phyloP scores from a whole-genome alignment of 37 sponge, comb jelly and placozoan species.

The Theonella swinhoei region DNA sequence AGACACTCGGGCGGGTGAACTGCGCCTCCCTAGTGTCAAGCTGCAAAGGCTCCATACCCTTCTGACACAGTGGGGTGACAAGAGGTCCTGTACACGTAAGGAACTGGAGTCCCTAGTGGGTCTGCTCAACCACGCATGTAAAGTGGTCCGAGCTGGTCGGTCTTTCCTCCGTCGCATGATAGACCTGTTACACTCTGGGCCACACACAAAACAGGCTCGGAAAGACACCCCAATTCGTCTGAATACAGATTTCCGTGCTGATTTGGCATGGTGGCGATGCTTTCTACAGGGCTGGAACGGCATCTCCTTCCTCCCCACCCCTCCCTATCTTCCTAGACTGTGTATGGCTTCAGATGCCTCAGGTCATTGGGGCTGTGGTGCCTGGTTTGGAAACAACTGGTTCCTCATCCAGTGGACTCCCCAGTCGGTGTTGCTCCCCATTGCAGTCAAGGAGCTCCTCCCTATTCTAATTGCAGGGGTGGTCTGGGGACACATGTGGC shows the following conservation, averaged over 20 bases:
- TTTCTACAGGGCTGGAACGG: too few species aligned
- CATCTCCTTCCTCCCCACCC: neutral
- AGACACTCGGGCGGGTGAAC: slow-evolving; percentile 4
- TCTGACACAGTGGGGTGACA: neutral
- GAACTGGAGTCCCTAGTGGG: too few species aligned
- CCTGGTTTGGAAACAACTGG: slow-evolving; percentile 16
- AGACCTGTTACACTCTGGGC: neutral
- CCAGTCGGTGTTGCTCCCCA: neutral
- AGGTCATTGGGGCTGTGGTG: slow-evolving; percentile 52
- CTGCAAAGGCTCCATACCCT: slow-evolving; percentile 2
- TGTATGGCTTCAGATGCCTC: slow-evolving; percentile 6
- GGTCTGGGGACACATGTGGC: slow-evolving; percentile 16
- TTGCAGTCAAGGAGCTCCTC: slow-evolving; percentile 20
- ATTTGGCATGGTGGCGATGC: neutral
- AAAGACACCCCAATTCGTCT: too few species aligned
- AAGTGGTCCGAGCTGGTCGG: slow-evolving; percentile 12
- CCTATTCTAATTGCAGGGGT: slow-evolving; percentile 9
- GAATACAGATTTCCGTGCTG: neutral
- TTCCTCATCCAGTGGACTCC: slow-evolving; percentile 41
- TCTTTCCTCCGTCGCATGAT: slow-evolving; percentile 4
- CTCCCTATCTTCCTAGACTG: neutral
- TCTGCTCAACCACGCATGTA: slow-evolving; percentile 5
- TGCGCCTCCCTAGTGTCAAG: slow-evolving; percentile 28
- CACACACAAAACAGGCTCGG: neutral
- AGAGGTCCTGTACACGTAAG: neutral